Percentiles rank a stretch among this genome's conserved stretches.
Evolutionary conservation across 1,140 invertebrate species (phyloP).

Genomic region (Drosophila triauraria): DNA sequence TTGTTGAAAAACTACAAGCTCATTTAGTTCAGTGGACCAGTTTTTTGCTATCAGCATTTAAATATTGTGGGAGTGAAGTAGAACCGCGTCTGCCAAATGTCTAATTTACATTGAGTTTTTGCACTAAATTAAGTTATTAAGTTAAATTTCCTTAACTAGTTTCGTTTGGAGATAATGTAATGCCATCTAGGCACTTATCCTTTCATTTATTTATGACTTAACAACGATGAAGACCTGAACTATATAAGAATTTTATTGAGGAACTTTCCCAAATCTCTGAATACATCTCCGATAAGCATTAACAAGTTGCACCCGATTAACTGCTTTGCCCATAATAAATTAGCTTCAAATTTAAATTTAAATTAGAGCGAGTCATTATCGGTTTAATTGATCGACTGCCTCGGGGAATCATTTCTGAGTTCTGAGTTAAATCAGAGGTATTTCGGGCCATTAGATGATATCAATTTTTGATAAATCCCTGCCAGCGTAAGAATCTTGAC

Average conservation of each 20-base stretch:
- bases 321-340: conserved; percentile 32
- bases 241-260: conserved; percentile 25
- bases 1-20: conserved; percentile 48
- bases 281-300: conserved; percentile 15
- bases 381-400: conserved; percentile 30
- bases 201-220: conserved; percentile 4
- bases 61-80: conserved; percentile 35
- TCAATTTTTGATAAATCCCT: conserved; percentile 39
- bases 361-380: conserved; percentile 32
- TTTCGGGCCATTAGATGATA: conserved; percentile 44
- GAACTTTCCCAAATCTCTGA: conserved; percentile 31
- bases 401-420: not conserved
- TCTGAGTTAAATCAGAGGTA: conserved; percentile 23
- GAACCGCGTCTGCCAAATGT: conserved; percentile 2
- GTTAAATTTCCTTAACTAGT: not conserved
- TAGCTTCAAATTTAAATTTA: conserved; percentile 15
- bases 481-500: conserved; percentile 16
- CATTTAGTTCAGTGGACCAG: conserved; percentile 47
- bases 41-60: conserved; percentile 46
- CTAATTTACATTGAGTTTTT: conserved; percentile 20
- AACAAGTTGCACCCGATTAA: conserved; percentile 50
- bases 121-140: not conserved
- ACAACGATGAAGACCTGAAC: conserved; percentile 10
- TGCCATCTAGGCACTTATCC: not conserved
- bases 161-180: too few relatives aligned